Evolutionary conservation across 2,797 vertebrate species (phyloP), one percentile per base, ranked within the genome.

Genomic region (Uromys caudimaculatus): DNA sequence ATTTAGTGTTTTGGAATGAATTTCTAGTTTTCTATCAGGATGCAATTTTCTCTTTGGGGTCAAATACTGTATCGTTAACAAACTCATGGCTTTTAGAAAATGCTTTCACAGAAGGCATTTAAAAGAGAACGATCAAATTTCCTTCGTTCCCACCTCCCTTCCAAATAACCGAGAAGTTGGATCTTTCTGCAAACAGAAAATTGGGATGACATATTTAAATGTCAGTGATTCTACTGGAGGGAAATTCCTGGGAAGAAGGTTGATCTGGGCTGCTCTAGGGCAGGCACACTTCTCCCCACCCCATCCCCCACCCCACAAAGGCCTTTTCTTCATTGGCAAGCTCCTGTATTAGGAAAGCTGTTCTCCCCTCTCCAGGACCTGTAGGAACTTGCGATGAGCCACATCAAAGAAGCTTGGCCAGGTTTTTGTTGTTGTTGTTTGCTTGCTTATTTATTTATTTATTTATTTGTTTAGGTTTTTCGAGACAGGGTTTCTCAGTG

Each of bases 21-120:
- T 97, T 97, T 90, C 95, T 92, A 94, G 52, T 95, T 97, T 97
- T 97, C 90, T 78, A 95, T 91, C 95, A 96, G 94, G 82, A 94
- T 82, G 93, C 60, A 96, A 96, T 97, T 97, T 97, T 96, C 95
- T 96, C 89, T 91, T 96, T 24, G 75, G 87, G 97, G 86, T 96
- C 83, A 91, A 97, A 94, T 85, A 84, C 96, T 95, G 44, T 60
- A 29, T 58, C 67, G 62, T 76, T 89, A 96, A 62, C 94, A 95
- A 97, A 76, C 52, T 32, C 86, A 62, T 17, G 67, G 86, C 69
- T 93, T 94, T 95, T 41, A 77, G 93, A 89, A 96, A 94, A 92
- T 17, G 62, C 84, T 97, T 97, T 93, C 89, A 44, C 35, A 62
- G 94, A 58, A 87, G 44, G 60, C 84, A 67, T 95, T 95, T 95